These are phyloP conservation scores for Chaetodon trifasciatus DNA, from an alignment of 2,797 vertebrate species.

Conservation along the genomic window DNA sequence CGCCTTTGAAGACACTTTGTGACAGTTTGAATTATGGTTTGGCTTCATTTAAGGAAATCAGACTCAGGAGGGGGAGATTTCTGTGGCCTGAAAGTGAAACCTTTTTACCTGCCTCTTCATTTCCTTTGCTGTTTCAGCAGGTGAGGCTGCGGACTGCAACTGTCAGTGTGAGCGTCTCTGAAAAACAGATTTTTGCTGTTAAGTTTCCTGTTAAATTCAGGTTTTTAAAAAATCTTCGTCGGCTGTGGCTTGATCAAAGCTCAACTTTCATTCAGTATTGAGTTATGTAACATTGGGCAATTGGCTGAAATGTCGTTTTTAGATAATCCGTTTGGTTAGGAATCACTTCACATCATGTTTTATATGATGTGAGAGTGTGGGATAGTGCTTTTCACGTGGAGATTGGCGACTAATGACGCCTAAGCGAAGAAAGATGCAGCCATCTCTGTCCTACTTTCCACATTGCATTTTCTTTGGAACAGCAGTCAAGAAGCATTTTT, in stretches of 20 bases:
- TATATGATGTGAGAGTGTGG: conserved; percentile 40
- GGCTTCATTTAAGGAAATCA: neutral
- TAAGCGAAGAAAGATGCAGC: conserved; percentile 24
- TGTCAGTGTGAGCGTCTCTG: conserved; percentile 16
- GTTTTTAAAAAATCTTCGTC: neutral
- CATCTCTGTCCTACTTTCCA: conserved; percentile 60
- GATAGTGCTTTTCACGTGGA: conserved; percentile 22
- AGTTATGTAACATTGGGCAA: conserved; percentile 28
- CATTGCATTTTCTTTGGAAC: conserved; percentile 42
- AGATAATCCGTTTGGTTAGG: conserved; percentile 35
- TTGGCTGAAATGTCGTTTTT: conserved; percentile 19
- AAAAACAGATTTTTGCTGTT: neutral
- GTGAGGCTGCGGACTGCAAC: neutral
- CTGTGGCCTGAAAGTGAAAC: neutral
- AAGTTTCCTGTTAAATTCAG: neutral
- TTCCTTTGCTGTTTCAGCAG: neutral
- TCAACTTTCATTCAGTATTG: neutral
- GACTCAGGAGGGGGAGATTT: neutral
- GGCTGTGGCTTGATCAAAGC: neutral
- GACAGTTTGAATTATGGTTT: neutral
- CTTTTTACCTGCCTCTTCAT: neutral
- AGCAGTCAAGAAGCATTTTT: conserved; percentile 54
- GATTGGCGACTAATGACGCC: conserved; percentile 27
- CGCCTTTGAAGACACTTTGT: neutral
- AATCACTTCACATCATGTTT: conserved; percentile 26